Evolutionary conservation across 2,797 vertebrate species (phyloP).

Genomic region (Sparidentex hasta): DNA sequence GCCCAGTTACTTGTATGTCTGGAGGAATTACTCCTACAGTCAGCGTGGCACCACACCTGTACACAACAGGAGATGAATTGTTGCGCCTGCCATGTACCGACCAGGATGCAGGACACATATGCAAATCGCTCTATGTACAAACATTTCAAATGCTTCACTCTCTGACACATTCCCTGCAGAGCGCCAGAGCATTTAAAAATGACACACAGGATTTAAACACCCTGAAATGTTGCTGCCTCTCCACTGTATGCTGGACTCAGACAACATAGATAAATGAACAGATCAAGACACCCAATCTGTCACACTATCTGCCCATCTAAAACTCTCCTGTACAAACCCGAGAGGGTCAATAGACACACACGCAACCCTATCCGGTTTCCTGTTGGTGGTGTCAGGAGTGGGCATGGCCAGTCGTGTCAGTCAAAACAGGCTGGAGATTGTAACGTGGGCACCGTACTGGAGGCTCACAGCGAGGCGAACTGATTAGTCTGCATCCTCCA

Average conservation of each 20-base stretch:
- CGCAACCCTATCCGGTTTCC: constrained; percentile 59
- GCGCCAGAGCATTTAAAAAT: constrained; percentile 23
- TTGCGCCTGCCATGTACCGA: not conserved
- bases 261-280: constrained; percentile 52
- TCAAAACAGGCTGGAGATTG: constrained; percentile 29
- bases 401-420: constrained; percentile 22
- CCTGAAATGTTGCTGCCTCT: constrained; percentile 32
- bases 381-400: constrained; percentile 49
- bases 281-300: constrained; percentile 65
- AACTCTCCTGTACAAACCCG: constrained; percentile 66
- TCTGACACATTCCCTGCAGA: constrained; percentile 25
- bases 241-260: constrained; percentile 42
- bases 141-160: constrained; percentile 25
- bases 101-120: constrained; percentile 26
- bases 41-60: constrained; percentile 28
- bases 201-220: constrained; percentile 36
- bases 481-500: constrained; percentile 61
- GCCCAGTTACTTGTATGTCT: constrained; percentile 35
- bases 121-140: constrained; percentile 31
- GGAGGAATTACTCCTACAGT: constrained; percentile 22
- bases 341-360: constrained; percentile 59
- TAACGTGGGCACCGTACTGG: constrained; percentile 41
- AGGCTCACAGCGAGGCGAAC: constrained; percentile 60
- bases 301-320: constrained; percentile 72
- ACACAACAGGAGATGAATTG: constrained; percentile 22